Evolutionary conservation across 2,888 invertebrate species (phyloP), one percentile per base, ranked within the genome.

Genomic region (Anodontia alba): DNA sequence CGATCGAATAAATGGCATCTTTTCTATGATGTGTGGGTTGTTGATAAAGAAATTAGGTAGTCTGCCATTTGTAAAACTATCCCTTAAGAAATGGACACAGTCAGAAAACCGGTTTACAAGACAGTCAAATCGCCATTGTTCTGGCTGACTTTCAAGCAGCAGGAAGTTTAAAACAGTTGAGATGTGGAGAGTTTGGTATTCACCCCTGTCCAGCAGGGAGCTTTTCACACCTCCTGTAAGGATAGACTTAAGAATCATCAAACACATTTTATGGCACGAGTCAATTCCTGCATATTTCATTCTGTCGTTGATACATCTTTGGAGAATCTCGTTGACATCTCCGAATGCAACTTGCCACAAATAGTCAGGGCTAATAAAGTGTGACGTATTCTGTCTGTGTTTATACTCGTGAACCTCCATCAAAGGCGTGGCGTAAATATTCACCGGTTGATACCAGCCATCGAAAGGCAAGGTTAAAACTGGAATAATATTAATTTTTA

Each of bases 11-110:
- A 81, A 72, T 8, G 89, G 89, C 84, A 90, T 84, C 77, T 90
- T 87, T 38, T 86, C 86, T 31, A 81, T 46, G 7, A 92, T 81
- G 67, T 91, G 89, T 10, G 91, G 91, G 75, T 91, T 92, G 75
- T 89, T 87, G 2, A 91, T 51, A 62, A 89, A 87, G 80, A 91
- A 91, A 38, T 88, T 87, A 15, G 92, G 91, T 26, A 92, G 88
- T 29, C 89, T 83, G n/a, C 75, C 78, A 73, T 89, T 88, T 71
- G 84, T 81, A 49, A 90, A 81, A 1, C 91, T 89, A 46, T 87
- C 82, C 29, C 82, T 78, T 33, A 92, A 78, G 42, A 91, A 92
- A 73, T 88, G 87, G 17, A 90, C 79, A 36, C 84, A 80, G 80
- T 92, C 92, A 3, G 91, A 91, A 49, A 92, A 83, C 49, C 92